Conservation (phyloP, 1,140 invertebrate species). For the Bombus breviceps region DNA sequence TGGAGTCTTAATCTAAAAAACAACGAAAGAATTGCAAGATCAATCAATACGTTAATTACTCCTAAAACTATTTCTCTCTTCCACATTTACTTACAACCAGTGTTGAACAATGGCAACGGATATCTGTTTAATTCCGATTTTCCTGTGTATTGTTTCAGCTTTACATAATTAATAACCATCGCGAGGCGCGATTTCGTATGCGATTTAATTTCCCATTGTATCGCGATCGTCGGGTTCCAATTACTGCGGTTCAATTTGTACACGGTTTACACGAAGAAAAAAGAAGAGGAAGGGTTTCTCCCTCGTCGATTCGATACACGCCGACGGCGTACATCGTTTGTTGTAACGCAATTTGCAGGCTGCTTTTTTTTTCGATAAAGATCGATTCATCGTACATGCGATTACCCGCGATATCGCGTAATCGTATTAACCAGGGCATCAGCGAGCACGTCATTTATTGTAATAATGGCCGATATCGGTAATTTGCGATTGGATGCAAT, state of each 20-base stretch:
- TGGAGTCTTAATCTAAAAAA: neutral
- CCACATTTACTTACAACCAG: neutral
- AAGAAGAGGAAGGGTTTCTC: neutral
- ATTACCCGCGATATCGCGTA: slow-evolving; percentile 40
- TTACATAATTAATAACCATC: slow-evolving; percentile 29
- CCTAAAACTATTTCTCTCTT: neutral
- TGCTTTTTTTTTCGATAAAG: slow-evolving; percentile 8
- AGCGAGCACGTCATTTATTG: slow-evolving; percentile 18
- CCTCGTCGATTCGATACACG: neutral
- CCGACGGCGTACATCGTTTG: neutral
- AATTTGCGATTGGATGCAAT: slow-evolving; percentile 15
- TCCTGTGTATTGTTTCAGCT: neutral
- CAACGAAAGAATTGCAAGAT: neutral
- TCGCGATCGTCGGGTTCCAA: slow-evolving; percentile 7
- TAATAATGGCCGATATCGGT: slow-evolving; percentile 27
- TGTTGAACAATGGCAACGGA: neutral
- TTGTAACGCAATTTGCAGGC: slow-evolving; percentile 13
- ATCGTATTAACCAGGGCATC: slow-evolving; percentile 29
- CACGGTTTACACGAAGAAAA: neutral
- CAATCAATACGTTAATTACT: neutral
- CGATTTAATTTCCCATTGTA: slow-evolving; percentile 33
- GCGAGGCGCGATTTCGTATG: neutral
- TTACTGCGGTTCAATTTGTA: slow-evolving; percentile 19
- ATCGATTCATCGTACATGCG: slow-evolving; percentile 25
- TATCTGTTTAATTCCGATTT: slow-evolving; percentile 11